Base-by-base conservation (phyloP, 2,797 vertebrate genomes). In the Lagodon rhomboides region DNA sequence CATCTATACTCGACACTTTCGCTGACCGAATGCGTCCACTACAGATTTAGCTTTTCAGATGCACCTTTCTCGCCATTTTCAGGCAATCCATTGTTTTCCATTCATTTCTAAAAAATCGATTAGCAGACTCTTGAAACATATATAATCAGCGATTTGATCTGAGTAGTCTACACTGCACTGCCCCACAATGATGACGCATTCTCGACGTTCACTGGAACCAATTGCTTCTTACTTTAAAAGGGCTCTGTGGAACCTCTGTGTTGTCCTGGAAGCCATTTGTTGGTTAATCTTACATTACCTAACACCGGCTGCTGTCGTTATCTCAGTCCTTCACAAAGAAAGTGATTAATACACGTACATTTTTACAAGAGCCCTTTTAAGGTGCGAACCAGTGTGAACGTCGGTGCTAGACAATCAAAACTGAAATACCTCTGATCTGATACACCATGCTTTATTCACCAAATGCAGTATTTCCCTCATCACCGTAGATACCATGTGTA, bases 191-290 rank as follows among this genome's bases (percentile, higher is more conserved):
- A 53, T 6, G n/a, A n/a, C 4, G 16, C 23, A 56, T 15, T 9
- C 54, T 27, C 17, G 15, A 25, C 20, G 22, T 5, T 64, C 17
- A 23, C 43, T 47, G 20, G n/a, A 23, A 68, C 41, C 13, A 41
- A 49, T 38, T 49, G 53, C 51, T 64, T 71, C 27, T 56, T 23
- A 41, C 16, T 53, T 44, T 68, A 13, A 25, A n/a, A 47, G 20
- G n/a, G 6, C 7, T 27, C 27, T 27, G 27, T 27, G 27, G 27
- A 27, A 27, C 27, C 4, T 27, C 27, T 27, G 27, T 4, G 27
- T 27, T 27, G 27, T 27, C 27, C 27, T 27, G 27, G 27, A 2
- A 27, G 4, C 27, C 5, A 5, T 30, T 30, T 30, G 3, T 30
- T 4, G 5, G 30, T 5, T 30, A 30, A 30, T 5, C 3, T 30